Evolutionary conservation across 2,797 vertebrate genomes (phyloP).

Genomic region (Pogonophryne albipinna): DNA sequence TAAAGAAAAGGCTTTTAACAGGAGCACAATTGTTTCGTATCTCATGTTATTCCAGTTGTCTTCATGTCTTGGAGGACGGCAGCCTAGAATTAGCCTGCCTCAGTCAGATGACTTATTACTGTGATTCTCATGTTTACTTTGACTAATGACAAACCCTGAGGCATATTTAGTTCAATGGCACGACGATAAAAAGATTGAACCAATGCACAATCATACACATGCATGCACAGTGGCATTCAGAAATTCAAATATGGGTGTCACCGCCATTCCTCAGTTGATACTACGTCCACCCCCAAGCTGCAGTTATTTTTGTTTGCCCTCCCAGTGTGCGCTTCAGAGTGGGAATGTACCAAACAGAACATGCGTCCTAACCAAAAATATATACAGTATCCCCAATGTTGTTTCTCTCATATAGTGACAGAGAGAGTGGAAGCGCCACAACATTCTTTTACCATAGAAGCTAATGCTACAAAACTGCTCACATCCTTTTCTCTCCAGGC

Average conservation of each 20-base stretch:
- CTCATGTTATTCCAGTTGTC: constrained; percentile 26
- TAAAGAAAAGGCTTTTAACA: constrained; percentile 26
- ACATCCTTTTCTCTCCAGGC: constrained; percentile 8
- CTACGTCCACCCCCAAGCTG: constrained; percentile 66
- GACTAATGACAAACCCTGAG: constrained; percentile 44
- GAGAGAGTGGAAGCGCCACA: constrained; percentile 1
- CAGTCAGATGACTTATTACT: constrained; percentile 34
- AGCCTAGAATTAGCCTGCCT: constrained; percentile 31
- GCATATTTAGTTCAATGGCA: constrained; percentile 43
- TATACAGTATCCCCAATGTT: constrained; percentile 26
- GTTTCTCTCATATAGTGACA: constrained; percentile 17
- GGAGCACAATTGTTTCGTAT: constrained; percentile 16
- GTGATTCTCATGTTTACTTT: constrained; percentile 55
- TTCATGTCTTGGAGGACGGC: constrained; percentile 1
- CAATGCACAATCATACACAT: constrained; percentile 31
- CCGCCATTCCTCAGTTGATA: constrained; percentile 64
- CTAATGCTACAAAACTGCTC: constrained; percentile 8
- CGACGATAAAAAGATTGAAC: constrained; percentile 27
- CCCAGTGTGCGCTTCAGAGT: constrained; percentile 44
- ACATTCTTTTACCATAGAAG: not conserved
- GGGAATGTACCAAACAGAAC: constrained; percentile 53
- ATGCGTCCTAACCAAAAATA: constrained; percentile 30
- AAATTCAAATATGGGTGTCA: constrained; percentile 73
- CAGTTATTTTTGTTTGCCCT: constrained; percentile 75
- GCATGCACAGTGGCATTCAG: constrained; percentile 45